phyloP scores from a whole-genome alignment of 2,888 invertebrate genomes.

The Tetragonisca angustula region DNA sequence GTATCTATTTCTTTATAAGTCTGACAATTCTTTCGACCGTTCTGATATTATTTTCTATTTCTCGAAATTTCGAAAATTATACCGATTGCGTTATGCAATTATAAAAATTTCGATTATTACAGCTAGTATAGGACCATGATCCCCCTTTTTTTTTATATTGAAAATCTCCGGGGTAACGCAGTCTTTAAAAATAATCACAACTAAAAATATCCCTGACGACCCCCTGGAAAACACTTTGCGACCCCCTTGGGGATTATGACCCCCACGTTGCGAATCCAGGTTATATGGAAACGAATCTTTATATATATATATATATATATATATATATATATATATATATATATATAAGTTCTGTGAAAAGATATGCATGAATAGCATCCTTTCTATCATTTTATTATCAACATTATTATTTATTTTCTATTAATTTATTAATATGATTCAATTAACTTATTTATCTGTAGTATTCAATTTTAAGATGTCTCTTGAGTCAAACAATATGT shows the following conservation, averaged over 20 bases:
- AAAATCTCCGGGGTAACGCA: neutral
- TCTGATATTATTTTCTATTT: neutral
- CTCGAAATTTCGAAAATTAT: neutral
- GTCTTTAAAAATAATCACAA: neutral
- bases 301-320: no score
- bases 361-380: neutral
- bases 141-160: neutral
- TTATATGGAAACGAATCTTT: slow-evolving; percentile 7
- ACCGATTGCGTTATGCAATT: no score
- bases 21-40: neutral
- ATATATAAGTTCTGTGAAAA: neutral
- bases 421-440: no score
- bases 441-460: no score
- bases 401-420: no score
- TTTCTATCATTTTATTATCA: no score
- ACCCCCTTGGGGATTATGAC: neutral
- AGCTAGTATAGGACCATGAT: neutral
- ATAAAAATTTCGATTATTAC: neutral
- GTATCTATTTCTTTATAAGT: neutral
- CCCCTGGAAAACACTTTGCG: neutral
- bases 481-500: no score
- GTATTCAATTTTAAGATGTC: no score
- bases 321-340: slow-evolving; percentile 8
- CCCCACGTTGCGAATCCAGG: neutral
- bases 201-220: neutral